These are phyloP conservation scores for Hybos culiciformis DNA, from an alignment of 2,888 invertebrate genomes.

Conservation along the genomic window DNA sequence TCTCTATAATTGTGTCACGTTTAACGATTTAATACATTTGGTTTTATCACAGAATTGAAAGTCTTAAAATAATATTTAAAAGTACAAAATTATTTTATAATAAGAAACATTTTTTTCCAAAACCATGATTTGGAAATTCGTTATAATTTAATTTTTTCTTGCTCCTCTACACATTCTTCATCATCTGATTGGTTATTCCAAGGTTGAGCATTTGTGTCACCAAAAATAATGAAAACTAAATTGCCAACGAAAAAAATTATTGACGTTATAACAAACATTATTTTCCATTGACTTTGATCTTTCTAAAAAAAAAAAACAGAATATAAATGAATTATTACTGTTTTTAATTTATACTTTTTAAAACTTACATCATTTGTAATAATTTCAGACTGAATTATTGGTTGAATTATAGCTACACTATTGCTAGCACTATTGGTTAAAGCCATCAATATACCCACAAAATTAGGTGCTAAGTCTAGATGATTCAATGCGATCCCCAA, in stretches of 20 bases:
- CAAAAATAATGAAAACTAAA: constrained; percentile 48
- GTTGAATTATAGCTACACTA: constrained; percentile 44
- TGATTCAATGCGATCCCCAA: constrained; percentile 37
- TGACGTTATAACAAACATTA: constrained; percentile 53
- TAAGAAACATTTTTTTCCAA: too few relatives aligned
- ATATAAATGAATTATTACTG: not conserved
- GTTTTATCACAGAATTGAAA: too few relatives aligned
- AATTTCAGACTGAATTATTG: constrained; percentile 42
- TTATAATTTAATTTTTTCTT: constrained; percentile 13
- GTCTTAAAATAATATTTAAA: too few relatives aligned
- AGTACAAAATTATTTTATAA: too few relatives aligned
- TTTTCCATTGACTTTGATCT: constrained; percentile 47
- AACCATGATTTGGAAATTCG: too few relatives aligned
- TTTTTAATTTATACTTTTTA: not conserved
- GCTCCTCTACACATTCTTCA: constrained; percentile 16
- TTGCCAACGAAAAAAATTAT: constrained; percentile 50
- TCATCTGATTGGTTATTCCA: constrained; percentile 44
- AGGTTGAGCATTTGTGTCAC: constrained; percentile 44
- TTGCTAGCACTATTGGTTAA: constrained; percentile 45
- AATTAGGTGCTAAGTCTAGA: constrained; percentile 51
- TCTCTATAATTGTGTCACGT: too few relatives aligned
- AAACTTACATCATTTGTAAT: constrained; percentile 36
- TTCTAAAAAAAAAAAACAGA: constrained; percentile 33
- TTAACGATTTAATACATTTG: too few relatives aligned
- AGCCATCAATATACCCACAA: constrained; percentile 49